Conservation (phyloP, 2,113 vertebrate genomes). For the Cynocephalus volans region DNA sequence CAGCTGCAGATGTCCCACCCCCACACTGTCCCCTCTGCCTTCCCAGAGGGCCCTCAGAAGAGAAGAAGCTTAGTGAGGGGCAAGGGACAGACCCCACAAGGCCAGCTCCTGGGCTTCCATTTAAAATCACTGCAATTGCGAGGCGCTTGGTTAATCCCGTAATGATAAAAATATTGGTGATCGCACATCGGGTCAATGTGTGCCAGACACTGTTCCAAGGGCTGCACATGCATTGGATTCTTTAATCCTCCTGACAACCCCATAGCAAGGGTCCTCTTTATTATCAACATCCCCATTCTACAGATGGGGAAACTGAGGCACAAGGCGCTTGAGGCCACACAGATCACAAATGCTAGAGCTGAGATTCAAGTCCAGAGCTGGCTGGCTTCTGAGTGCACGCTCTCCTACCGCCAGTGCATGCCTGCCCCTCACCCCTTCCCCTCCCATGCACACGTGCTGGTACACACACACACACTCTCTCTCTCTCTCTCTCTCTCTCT, state of each 20-base stretch:
- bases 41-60: background rate
- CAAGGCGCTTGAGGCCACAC: background rate
- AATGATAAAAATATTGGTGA: accelerated
- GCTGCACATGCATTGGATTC: accelerated
- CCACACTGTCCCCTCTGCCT: background rate
- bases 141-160: accelerated
- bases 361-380: background rate
- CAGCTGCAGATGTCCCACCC: background rate
- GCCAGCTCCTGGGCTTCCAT: background rate
- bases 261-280: accelerated
- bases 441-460: no score
- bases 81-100: background rate
- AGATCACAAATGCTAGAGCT: accelerated
- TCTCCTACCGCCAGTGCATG: background rate
- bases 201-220: background rate
- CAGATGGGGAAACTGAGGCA: background rate
- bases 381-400: accelerated
- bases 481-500: no score
- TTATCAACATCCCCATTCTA: background rate
- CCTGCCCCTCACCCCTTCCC: accelerated
- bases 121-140: accelerated
- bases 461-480: accelerated
- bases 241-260: background rate
- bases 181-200: accelerated
- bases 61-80: background rate